Conservation (phyloP, 2,888 invertebrate genomes). For the Cheilosia vernalis region DNA sequence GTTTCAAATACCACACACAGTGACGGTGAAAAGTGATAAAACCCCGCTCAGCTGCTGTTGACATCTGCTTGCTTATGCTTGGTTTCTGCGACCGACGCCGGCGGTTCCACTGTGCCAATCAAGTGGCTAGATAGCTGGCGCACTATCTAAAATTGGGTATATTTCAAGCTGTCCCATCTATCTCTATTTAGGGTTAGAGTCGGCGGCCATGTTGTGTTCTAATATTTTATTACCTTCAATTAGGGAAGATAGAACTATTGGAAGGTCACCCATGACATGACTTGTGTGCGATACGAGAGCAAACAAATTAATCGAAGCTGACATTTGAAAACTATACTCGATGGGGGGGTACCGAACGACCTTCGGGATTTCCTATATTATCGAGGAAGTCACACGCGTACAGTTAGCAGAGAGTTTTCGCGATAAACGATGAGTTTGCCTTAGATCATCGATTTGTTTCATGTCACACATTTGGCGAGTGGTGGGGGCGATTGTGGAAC, state of each 20-base stretch:
- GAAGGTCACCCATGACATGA: conserved; percentile 43
- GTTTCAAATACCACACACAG: conserved; percentile 34
- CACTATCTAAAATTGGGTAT: conserved; percentile 35
- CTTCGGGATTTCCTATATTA: conserved; percentile 47
- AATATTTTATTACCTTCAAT: conserved; percentile 2
- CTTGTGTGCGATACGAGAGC: conserved; percentile 41
- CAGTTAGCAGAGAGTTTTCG: conserved; percentile 35
- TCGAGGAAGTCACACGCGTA: conserved; percentile 44
- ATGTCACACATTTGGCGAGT: conserved; percentile 9
- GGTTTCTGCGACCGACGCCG: conserved; percentile 8
- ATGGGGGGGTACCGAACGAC: conserved; percentile 25
- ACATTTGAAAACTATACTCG: conserved; percentile 63
- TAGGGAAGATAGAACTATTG: conserved; percentile 26
- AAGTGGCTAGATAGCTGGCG: conserved; percentile 15
- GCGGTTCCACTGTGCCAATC: conserved; percentile 12
- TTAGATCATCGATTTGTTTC: conserved; percentile 65
- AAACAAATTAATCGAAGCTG: conserved; percentile 72
- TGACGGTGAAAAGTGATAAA: conserved; percentile 36
- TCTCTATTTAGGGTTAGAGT: conserved; percentile 24
- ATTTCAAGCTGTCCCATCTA: conserved; percentile 23
- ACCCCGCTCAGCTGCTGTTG: conserved; percentile 30
- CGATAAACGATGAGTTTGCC: conserved; percentile 65
- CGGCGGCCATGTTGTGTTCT: background rate
- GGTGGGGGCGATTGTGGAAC: conserved; percentile 5
- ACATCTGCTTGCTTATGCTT: conserved; percentile 55